A percentile compares a stretch with the other conserved stretches of the same genome.
Conservation (phyloP, 2,888 invertebrate genomes). For the Erebia epiphron region DNA sequence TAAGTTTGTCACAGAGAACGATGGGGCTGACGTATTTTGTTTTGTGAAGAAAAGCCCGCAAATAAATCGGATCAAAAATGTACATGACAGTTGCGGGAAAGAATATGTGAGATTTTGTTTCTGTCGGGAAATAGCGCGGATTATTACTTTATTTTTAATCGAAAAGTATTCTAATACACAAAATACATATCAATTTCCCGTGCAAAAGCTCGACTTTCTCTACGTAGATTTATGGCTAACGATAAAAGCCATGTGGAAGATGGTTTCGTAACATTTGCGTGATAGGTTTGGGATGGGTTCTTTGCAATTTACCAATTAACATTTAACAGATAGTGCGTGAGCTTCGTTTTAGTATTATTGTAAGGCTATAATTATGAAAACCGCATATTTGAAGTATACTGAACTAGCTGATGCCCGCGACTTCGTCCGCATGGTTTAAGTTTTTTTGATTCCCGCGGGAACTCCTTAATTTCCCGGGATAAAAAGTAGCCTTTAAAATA, state of each 20-base stretch:
- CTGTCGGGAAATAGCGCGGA: neutral
- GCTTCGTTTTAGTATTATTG: neutral
- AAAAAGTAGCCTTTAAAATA: too few species aligned
- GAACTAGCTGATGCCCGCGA: too few species aligned
- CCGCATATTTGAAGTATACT: too few species aligned
- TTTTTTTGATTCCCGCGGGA: too few species aligned
- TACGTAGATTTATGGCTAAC: slow-evolving; percentile 1
- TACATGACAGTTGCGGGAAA: too few species aligned
- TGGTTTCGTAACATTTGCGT: slow-evolving; percentile 4
- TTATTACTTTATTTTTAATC: neutral
- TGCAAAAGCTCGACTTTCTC: neutral
- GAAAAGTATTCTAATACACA: neutral
- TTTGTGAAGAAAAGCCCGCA: too few species aligned
- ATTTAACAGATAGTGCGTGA: neutral
- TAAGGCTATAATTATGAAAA: neutral
- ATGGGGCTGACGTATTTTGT: too few species aligned
- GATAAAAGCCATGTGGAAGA: slow-evolving; percentile 6
- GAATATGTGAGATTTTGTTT: neutral
- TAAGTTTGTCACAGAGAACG: too few species aligned
- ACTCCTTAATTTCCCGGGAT: too few species aligned
- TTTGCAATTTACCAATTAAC: slow-evolving; percentile 7
- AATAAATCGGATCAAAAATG: too few species aligned
- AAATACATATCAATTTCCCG: neutral
- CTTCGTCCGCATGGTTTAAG: too few species aligned
- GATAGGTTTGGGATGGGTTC: neutral